Evolutionary conservation across 1,140 invertebrate genomes (phyloP), one percentile per base, ranked within the genome.

Genomic region (Heterodera schachtii): DNA sequence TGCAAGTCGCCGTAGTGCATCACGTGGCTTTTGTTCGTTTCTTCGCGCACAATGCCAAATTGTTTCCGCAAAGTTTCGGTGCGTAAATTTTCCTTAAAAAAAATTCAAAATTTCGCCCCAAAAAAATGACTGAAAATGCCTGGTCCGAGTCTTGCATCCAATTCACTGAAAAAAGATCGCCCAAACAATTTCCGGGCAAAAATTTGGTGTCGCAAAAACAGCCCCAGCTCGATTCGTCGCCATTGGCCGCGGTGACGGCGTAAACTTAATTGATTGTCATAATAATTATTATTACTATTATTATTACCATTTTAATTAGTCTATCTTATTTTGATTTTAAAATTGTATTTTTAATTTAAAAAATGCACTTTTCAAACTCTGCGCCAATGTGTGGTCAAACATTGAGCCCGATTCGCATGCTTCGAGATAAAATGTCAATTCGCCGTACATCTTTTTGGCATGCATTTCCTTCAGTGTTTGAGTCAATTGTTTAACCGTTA

Each of bases 341-440:
- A 52, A 52, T 52, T 52, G 47, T 4, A 49, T 52, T 52, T 73
- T 73, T 4, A 73, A 46, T 52, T 77, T 47, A 80, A 52, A 75
- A 49, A 79, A 21, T 64, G 13, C 13, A 81, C 80, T 81, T 76
- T 92, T 82, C n/a, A 85, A 91, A 84, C 93, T 90, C 44, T 91
- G 87, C 1, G 91, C 90, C 31, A 93, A 89, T n/a, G 93, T 84
- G 69, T 91, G 90, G 64, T 92, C 88, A 90, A 94, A 94, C 92
- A 94, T 93, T 1, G 93, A 93, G 8, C 93, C 93, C 69, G 92
- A 93, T 87, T 93, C 92, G 90, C 93, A 93, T 16, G 93, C 84
- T 88, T 94, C 93, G 78, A 93, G 87, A 89, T 94, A 94, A 73
- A 93, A 90, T 13, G 93, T 91, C 44, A 89, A 69, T 66, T 86